These are phyloP conservation scores for Leptinotarsa texana DNA, from an alignment of 1,140 invertebrate species.

Conservation along the genomic window DNA sequence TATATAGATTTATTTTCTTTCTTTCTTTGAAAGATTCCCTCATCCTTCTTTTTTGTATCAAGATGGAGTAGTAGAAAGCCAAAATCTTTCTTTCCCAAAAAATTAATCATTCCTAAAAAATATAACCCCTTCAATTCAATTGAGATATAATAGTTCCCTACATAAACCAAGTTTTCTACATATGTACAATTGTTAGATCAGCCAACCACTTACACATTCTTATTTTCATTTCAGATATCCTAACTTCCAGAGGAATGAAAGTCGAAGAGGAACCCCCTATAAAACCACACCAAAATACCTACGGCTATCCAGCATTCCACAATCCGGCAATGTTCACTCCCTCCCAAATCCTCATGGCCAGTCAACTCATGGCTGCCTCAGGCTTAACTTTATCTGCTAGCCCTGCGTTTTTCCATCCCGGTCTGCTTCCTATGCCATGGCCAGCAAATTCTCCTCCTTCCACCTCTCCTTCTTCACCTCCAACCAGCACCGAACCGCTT, in stretches of 20 bases:
- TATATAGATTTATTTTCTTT: too few species aligned
- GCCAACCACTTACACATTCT: too few species aligned
- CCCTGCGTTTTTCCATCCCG: conserved; percentile 61
- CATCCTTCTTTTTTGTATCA: too few species aligned
- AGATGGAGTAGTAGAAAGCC: too few species aligned
- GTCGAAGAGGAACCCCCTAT: conserved; percentile 46
- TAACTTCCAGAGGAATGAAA: conserved; percentile 44
- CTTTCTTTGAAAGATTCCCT: too few species aligned
- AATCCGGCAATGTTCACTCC: conserved; percentile 61
- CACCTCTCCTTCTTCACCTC: conserved; percentile 52
- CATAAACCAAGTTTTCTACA: too few species aligned
- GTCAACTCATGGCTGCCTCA: conserved; percentile 59
- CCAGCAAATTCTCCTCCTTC: conserved; percentile 52
- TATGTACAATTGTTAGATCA: too few species aligned
- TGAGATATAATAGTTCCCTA: too few species aligned
- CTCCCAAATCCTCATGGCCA: conserved; percentile 61
- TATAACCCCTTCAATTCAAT: too few species aligned
- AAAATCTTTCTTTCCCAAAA: too few species aligned
- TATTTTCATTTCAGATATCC: conserved; percentile 41
- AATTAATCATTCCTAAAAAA: too few species aligned
- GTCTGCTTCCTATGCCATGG: conserved; percentile 54
- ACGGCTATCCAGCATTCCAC: conserved; percentile 60
- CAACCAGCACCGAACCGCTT: conserved; percentile 45
- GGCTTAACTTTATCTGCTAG: conserved; percentile 56
- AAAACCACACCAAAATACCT: conserved; percentile 42